Evolutionary conservation across 2,888 invertebrate species (phyloP).

Genomic region (Blera fallax): DNA sequence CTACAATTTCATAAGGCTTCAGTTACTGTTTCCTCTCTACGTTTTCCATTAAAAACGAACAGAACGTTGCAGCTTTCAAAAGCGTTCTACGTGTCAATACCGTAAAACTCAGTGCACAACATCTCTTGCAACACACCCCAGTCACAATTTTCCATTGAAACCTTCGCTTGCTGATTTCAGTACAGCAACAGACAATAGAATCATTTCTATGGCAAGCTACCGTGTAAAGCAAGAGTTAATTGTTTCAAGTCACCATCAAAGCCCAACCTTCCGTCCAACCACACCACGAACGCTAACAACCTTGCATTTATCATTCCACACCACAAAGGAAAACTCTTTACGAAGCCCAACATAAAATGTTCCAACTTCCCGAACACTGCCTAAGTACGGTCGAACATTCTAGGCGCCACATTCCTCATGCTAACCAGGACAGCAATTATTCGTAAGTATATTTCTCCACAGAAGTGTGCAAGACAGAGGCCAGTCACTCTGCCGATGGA

Average conservation of each 20-base stretch:
- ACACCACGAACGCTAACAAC: neutral
- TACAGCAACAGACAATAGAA: too few species aligned
- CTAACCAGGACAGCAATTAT: neutral
- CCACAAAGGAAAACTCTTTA: neutral
- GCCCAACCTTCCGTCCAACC: neutral
- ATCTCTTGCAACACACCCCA: too few species aligned
- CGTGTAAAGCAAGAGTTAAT: neutral
- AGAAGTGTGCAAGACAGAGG: neutral
- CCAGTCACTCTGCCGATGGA: neutral
- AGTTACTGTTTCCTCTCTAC: too few species aligned
- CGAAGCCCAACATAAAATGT: conserved; percentile 27
- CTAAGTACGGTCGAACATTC: conserved; percentile 21
- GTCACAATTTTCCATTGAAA: too few species aligned
- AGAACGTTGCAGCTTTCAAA: too few species aligned
- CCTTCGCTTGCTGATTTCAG: too few species aligned
- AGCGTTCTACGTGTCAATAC: too few species aligned
- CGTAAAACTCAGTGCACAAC: too few species aligned
- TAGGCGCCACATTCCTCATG: conserved; percentile 50
- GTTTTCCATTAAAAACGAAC: too few species aligned
- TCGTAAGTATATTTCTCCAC: neutral
- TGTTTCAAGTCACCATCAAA: neutral
- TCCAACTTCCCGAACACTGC: conserved; percentile 1
- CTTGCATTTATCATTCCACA: conserved; percentile 25
- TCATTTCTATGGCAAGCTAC: too few species aligned
- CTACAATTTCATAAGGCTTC: too few species aligned